Percentiles rank a stretch among this genome's conserved stretches.
Evolutionary conservation across 1,140 invertebrate genomes (phyloP).

Genomic region (Micrasema longulum): DNA sequence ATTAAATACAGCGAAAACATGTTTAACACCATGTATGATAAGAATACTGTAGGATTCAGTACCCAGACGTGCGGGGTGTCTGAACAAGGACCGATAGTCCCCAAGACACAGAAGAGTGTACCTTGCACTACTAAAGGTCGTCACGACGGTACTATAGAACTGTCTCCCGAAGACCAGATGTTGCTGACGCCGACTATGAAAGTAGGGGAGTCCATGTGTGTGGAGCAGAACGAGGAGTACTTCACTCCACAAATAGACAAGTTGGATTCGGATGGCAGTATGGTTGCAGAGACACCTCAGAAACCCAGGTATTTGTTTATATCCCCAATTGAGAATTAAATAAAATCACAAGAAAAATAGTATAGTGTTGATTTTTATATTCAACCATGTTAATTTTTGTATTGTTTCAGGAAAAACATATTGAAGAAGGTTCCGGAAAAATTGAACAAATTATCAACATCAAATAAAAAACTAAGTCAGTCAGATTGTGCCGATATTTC

Average conservation of each 20-base stretch:
- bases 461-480: background rate
- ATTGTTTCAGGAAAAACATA: slow-evolving; percentile 14
- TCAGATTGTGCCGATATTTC: slow-evolving; percentile 6
- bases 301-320: slow-evolving; percentile 58
- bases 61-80: background rate
- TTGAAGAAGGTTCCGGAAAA: slow-evolving; percentile 12
- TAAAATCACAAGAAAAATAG: no score
- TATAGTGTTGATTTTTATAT: no score
- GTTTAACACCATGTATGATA: slow-evolving; percentile 20
- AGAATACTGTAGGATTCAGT: background rate
- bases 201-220: slow-evolving; percentile 32
- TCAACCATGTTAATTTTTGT: no score
- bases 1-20: slow-evolving; percentile 35
- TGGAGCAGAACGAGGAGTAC: slow-evolving; percentile 41
- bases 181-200: slow-evolving; percentile 37
- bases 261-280: slow-evolving; percentile 60
- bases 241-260: slow-evolving; percentile 56
- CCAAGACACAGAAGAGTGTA: no score
- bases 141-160: slow-evolving; percentile 23
- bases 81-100: background rate
- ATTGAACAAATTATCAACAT: background rate
- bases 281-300: slow-evolving; percentile 65
- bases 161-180: slow-evolving; percentile 31
- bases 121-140: slow-evolving; percentile 10
- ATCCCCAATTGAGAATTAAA: no score